Base-by-base conservation (phyloP, 1,140 invertebrate species). In the Medauroidea extradentata region DNA sequence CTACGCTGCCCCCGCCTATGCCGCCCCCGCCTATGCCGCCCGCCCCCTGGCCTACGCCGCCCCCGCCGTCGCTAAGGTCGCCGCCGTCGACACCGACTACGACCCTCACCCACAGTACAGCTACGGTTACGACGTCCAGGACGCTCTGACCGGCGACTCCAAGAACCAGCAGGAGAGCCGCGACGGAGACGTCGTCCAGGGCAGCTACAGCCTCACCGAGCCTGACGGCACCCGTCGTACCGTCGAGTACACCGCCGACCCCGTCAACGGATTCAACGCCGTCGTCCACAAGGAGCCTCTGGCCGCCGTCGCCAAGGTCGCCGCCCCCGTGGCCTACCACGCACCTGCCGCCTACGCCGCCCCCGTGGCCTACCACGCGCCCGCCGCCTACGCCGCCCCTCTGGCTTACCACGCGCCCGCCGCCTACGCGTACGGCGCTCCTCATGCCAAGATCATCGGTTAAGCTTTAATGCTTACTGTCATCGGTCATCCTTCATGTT, bases 131-230 rank as follows among this genome's bases (percentile, higher is more conserved):
- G 27, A 39, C 43, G 41, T 65, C 19, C 27, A 44, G 18, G 65
- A 65, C 50, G 53, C 63, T 42, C 69, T 73, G 50, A 84, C 78
- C 56, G 79, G 83, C 8, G 84, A 86, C 61, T 78, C 79, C 48
- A 85, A 85, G 67, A 76, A 78, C 50, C 82, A 84, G 64, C 73
- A 76, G 50, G 83, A 85, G 71, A 63, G 72, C 19, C 79, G 83
- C 50, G 78, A 82, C 65, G 83, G 82, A 29, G 79, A 82, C 60
- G 73, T 77, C 39, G 78, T 82, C 13, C 75, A 77, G 49, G 81
- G 80, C 3, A 78, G 77, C 58, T 82, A 82, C 73, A 79, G 76
- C 8, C 67, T 82, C 44, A 69, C 82, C 55, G 81, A 82, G 55
- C 73, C 82, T 42, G 82, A 83, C 62, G 82, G 82, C 59, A 78